Conservation (phyloP, 2,113 vertebrate genomes). For the Microcebus griseorufus region DNA sequence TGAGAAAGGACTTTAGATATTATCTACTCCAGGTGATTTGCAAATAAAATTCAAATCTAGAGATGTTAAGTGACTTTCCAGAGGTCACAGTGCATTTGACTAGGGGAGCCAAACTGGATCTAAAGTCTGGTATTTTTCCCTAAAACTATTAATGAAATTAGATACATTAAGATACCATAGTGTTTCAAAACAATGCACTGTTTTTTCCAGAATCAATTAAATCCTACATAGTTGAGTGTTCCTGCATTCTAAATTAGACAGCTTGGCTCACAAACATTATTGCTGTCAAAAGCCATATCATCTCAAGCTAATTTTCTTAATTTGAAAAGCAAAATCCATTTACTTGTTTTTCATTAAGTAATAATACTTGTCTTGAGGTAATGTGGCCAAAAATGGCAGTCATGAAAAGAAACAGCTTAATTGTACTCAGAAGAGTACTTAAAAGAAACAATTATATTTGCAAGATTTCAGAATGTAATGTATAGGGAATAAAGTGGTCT, state of each 20-base stretch:
- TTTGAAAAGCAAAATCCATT: slow-evolving; percentile 65
- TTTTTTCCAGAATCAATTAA: slow-evolving; percentile 69
- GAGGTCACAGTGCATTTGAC: not conserved
- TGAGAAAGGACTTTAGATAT: not conserved
- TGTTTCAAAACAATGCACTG: slow-evolving; percentile 57
- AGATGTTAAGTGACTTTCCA: slow-evolving; percentile 12
- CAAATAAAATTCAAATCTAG: slow-evolving; percentile 52
- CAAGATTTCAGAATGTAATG: not conserved
- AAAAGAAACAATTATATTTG: slow-evolving; percentile 36
- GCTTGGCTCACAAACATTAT: slow-evolving; percentile 46
- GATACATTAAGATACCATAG: slow-evolving; percentile 46
- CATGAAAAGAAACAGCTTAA: slow-evolving; percentile 60
- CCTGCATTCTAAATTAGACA: slow-evolving; percentile 62
- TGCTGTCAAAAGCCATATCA: slow-evolving; percentile 62
- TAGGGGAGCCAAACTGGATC: not conserved
- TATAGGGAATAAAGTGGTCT: not conserved
- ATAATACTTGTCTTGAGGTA: slow-evolving; percentile 68
- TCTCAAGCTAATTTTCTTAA: slow-evolving; percentile 65
- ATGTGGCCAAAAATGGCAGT: slow-evolving; percentile 17
- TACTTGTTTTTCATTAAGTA: slow-evolving; percentile 71
- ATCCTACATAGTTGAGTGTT: slow-evolving; percentile 39
- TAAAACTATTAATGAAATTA: slow-evolving; percentile 63
- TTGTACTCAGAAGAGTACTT: not conserved
- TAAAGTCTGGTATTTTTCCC: not conserved
- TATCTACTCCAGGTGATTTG: slow-evolving; percentile 19